A percentile compares a stretch with the other conserved stretches of the same genome.
These are phyloP conservation scores for Sebastes wilsoni DNA, from an alignment of 2,797 vertebrate genomes.

Conservation along the genomic window DNA sequence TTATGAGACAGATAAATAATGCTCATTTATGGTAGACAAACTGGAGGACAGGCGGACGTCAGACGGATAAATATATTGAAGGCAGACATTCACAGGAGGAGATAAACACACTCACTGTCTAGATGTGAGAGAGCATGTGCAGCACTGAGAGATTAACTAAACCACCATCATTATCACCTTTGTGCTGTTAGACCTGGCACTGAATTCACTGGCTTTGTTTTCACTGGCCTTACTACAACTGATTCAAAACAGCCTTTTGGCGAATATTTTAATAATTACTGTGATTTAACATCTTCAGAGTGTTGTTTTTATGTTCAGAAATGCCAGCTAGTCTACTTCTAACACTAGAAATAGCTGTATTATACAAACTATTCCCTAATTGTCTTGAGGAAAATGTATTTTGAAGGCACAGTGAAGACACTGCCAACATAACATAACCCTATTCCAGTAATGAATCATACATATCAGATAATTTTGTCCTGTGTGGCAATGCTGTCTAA, in stretches of 20 bases:
- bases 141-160: constrained; percentile 20
- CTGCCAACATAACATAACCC: constrained; percentile 12
- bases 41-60: not conserved
- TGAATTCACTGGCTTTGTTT: constrained; percentile 25
- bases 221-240: not conserved
- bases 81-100: constrained; percentile 16
- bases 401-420: not conserved
- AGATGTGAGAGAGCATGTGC: constrained; percentile 1
- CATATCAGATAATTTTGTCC: constrained; percentile 53
- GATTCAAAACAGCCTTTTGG: constrained; percentile 1
- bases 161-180: constrained; percentile 33
- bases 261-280: not conserved
- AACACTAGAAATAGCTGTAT: constrained; percentile 2
- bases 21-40: not conserved
- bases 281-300: not conserved
- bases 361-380: not conserved
- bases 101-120: constrained; percentile 18
- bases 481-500: constrained; percentile 64
- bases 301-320: not conserved
- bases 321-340: not conserved
- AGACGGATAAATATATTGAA: constrained; percentile 30
- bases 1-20: constrained; percentile 22
- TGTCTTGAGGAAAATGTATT: not conserved
- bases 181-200: constrained; percentile 11
- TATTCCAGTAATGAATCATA: constrained; percentile 56